Evolutionary conservation across 1,140 invertebrate genomes (phyloP), one percentile per base, ranked within the genome.

Genomic region (Eupristina koningsbergeri): DNA sequence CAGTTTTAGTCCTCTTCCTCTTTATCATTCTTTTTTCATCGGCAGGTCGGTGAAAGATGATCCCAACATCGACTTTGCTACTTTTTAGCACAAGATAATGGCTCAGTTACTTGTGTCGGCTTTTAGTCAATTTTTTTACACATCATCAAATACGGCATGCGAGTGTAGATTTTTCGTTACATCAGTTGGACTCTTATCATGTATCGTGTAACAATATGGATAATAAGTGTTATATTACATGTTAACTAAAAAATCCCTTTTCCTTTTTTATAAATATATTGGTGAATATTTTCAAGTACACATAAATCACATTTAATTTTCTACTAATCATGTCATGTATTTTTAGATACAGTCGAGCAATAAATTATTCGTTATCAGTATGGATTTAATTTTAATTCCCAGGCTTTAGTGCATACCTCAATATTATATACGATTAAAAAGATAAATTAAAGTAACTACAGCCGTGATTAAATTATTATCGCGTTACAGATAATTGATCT

Each of bases 31-130:
- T 15, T 11, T 13, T 64, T n/a, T 31, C 29, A 64, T 31, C 15
- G 3, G 31, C 17, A 39, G 31, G 53, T 74, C 41, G 19, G 29
- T 29, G 17, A 76, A 75, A 7, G 73, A 75, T 29, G 73, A 39
- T 6, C 34, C 11, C 7, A 29, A 58, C 53, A 61, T 71, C 67
- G 11, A 8, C 67, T 71, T 71, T 71, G 19, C 67, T 71, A n/a
- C 41, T 71, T 47, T 73, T 58, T 45, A 61, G 61, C 73, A 22
- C 6, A 67, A 82, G 58, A 75, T 76, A 64, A 67, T 29, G 39
- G 39, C 5, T 26, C 69, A n/a, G 71, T 81, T 73, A 53, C 69
- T 80, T 22, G 22, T 61, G 53, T 36, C 53, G 47, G 53, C 53
- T 63, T 45, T 78, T 45, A 26, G 5, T 75, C 9, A 7, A 50